phyloP scores from a whole-genome alignment of 2,113 vertebrate species.

The Potamarius usumacintae region DNA sequence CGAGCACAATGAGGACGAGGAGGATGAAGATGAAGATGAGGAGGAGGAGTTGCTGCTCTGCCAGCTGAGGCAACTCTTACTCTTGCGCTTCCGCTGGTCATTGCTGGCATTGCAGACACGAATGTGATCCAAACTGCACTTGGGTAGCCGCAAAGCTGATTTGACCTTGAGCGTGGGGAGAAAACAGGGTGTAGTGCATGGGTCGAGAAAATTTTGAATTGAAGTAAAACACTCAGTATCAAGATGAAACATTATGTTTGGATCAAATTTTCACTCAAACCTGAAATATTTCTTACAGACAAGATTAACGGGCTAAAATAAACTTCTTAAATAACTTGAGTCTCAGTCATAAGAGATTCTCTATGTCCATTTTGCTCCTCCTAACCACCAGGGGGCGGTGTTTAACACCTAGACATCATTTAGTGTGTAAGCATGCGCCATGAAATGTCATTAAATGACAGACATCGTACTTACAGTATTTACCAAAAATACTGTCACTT shows the following conservation, averaged over 20 bases:
- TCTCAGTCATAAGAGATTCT: not conserved
- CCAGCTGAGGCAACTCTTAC: slow-evolving; percentile 44
- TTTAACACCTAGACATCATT: not conserved
- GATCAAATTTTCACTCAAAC: not conserved
- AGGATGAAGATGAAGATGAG: slow-evolving; percentile 68
- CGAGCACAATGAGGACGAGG: slow-evolving; percentile 68
- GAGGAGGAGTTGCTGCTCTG: slow-evolving; percentile 62
- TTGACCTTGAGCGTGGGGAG: slow-evolving; percentile 75
- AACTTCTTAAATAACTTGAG: not conserved
- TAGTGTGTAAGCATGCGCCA: not conserved
- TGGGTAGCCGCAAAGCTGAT: slow-evolving; percentile 83
- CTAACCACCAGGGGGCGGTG: not conserved
- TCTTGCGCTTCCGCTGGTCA: slow-evolving; percentile 54
- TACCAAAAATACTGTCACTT: not conserved
- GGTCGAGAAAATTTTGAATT: not conserved
- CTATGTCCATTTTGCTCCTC: not conserved
- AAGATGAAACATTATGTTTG: not conserved
- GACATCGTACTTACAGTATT: not conserved
- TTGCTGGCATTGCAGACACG: slow-evolving; percentile 53
- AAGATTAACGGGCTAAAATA: not conserved
- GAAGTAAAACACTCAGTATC: not conserved
- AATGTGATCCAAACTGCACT: slow-evolving; percentile 57
- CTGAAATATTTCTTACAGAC: not conserved
- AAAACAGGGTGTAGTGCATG: not conserved
- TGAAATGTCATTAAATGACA: not conserved